Evolutionary conservation across 2,888 invertebrate genomes (phyloP).

Genomic region (Caenorhabditis japonica): DNA sequence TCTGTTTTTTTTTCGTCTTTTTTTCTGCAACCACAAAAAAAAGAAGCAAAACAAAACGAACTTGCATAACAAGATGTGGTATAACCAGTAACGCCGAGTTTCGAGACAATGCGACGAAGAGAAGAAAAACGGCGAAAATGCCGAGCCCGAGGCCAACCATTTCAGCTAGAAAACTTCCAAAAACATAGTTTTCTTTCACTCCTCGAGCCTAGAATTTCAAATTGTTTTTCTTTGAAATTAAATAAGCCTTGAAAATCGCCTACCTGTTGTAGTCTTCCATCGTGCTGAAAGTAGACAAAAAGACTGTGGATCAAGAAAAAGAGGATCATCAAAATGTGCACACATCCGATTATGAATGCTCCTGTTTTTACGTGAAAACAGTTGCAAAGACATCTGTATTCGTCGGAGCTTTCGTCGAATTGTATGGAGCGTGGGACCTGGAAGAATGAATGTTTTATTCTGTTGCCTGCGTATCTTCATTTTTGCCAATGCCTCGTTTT

Average conservation of each 20-base stretch:
- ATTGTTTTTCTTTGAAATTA: not conserved
- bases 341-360: conserved; percentile 68
- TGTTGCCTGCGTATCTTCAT: too few species aligned
- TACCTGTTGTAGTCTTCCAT: conserved; percentile 60
- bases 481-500: too few species aligned
- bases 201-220: conserved; percentile 57
- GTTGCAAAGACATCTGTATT: conserved; percentile 75
- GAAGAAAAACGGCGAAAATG: conserved; percentile 64
- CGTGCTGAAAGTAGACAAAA: conserved; percentile 74
- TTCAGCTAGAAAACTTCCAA: conserved; percentile 62
- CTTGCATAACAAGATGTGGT: conserved; percentile 76
- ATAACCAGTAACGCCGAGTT: conserved; percentile 71
- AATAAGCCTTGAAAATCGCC: not conserved
- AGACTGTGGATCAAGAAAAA: conserved; percentile 75
- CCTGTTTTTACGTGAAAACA: conserved; percentile 77
- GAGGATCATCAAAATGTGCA: conserved; percentile 70
- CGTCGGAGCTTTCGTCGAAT: conserved; percentile 74
- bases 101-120: conserved; percentile 70
- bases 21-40: not conserved
- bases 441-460: conserved; percentile 1
- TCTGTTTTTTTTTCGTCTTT: not conserved
- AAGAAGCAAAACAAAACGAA: conserved; percentile 26
- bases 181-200: conserved; percentile 66
- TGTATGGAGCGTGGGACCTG: conserved; percentile 71
- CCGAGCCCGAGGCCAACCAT: conserved; percentile 66